Evolutionary conservation across 2,797 vertebrate species (phyloP).

Genomic region (Neosilurus hyrtlii): DNA sequence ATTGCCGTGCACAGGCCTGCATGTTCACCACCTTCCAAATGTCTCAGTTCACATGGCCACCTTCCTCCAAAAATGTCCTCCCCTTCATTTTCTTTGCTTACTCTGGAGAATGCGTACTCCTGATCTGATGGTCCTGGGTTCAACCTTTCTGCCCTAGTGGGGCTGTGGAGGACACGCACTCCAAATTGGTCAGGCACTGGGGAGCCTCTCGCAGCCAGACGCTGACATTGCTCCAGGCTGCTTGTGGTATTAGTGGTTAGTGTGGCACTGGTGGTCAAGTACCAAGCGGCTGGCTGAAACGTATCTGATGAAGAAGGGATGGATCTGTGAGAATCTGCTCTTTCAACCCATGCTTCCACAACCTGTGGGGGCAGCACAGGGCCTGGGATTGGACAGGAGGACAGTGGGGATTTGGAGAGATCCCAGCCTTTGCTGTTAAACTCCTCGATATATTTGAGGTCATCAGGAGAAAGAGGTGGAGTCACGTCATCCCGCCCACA

Average conservation of each 20-base stretch:
- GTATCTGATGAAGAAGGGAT: constrained; percentile 68
- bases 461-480: constrained; percentile 93
- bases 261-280: constrained; percentile 91
- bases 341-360: constrained; percentile 67
- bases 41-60: constrained; percentile 79
- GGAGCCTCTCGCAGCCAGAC: constrained; percentile 72
- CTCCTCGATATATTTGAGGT: constrained; percentile 98
- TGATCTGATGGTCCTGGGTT: constrained; percentile 69
- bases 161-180: constrained; percentile 84
- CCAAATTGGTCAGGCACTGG: constrained; percentile 77
- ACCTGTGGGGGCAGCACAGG: constrained; percentile 40
- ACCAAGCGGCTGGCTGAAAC: constrained; percentile 87
- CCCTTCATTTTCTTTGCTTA: constrained; percentile 66
- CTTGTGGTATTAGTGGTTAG: constrained; percentile 93
- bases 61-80: constrained; percentile 79
- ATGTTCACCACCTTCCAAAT: constrained; percentile 74
- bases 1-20: constrained; percentile 80
- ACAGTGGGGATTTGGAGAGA: constrained; percentile 65
- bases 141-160: constrained; percentile 63
- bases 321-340: constrained; percentile 69
- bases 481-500: constrained; percentile 82
- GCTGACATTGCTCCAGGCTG: constrained; percentile 89
- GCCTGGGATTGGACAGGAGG: constrained; percentile 55
- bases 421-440: constrained; percentile 92
- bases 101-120: constrained; percentile 66